These are phyloP conservation scores for Turritopsis dohrnii DNA, from an alignment of 30 jellyfish, hydroid and myxozoan genomes.

Conservation along the genomic window DNA sequence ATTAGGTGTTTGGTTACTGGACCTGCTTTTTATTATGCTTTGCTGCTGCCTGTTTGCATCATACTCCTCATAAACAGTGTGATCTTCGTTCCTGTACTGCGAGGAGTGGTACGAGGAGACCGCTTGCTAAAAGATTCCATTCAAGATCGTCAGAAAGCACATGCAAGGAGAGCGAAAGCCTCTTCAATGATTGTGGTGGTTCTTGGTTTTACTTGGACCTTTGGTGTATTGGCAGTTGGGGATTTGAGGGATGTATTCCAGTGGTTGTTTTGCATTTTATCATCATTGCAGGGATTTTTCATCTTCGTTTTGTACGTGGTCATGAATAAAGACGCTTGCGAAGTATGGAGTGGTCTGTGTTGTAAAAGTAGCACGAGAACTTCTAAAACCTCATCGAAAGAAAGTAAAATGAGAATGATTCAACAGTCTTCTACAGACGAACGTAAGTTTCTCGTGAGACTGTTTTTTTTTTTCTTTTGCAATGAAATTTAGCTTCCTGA, in stretches of 20 bases:
- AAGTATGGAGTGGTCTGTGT: slow-evolving; percentile 11
- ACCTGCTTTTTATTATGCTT: slow-evolving; percentile 17
- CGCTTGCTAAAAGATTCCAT: background rate
- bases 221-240: slow-evolving; percentile 24
- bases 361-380: background rate
- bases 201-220: slow-evolving; percentile 17
- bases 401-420: background rate
- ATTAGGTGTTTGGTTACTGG: slow-evolving; percentile 28
- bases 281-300: slow-evolving; percentile 27
- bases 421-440: background rate
- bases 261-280: slow-evolving; percentile 23
- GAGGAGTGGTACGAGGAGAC: background rate
- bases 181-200: background rate
- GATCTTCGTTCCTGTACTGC: slow-evolving; percentile 7
- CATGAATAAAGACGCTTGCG: background rate
- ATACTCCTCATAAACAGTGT: slow-evolving; percentile 15
- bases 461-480: background rate
- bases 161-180: slow-evolving; percentile 22
- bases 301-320: slow-evolving; percentile 13
- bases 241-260: slow-evolving; percentile 19
- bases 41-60: slow-evolving; percentile 32
- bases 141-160: background rate
- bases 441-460: background rate
- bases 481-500: background rate
- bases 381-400: background rate